These are phyloP conservation scores for Monochamus alternatus DNA, from an alignment of 2,888 invertebrate genomes.

Conservation along the genomic window DNA sequence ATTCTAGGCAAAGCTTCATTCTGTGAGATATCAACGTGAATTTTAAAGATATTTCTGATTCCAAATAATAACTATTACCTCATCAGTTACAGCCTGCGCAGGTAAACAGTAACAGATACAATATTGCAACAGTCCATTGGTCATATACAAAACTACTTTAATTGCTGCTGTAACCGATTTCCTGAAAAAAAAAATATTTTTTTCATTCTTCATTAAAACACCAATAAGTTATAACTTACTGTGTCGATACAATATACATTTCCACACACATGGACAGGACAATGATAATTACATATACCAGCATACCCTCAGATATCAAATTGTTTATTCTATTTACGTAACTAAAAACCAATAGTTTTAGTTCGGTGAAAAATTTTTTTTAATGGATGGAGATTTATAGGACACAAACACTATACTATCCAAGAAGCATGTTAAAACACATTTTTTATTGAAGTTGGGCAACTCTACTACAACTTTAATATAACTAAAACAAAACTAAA, in stretches of 20 bases:
- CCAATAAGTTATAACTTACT: slow-evolving; percentile 25
- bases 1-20: too few species aligned
- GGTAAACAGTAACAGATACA: slow-evolving; percentile 39
- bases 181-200: neutral
- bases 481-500: too few species aligned
- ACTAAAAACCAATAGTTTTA: slow-evolving; percentile 13
- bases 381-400: too few species aligned
- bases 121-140: slow-evolving; percentile 24
- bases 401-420: too few species aligned
- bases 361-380: too few species aligned
- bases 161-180: neutral
- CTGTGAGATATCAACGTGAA: too few species aligned
- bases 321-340: slow-evolving; percentile 29
- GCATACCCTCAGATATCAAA: slow-evolving; percentile 23
- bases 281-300: slow-evolving; percentile 21
- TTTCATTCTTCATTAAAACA: too few species aligned
- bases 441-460: too few species aligned
- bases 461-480: too few species aligned
- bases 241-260: slow-evolving; percentile 24
- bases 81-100: slow-evolving; percentile 38
- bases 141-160: slow-evolving; percentile 20
- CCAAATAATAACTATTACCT: slow-evolving; percentile 13
- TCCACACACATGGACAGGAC: slow-evolving; percentile 31
- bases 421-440: too few species aligned
- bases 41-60: too few species aligned